These are phyloP conservation scores for Heliconius hermathena DNA, from an alignment of 1,140 invertebrate species.

Conservation along the genomic window DNA sequence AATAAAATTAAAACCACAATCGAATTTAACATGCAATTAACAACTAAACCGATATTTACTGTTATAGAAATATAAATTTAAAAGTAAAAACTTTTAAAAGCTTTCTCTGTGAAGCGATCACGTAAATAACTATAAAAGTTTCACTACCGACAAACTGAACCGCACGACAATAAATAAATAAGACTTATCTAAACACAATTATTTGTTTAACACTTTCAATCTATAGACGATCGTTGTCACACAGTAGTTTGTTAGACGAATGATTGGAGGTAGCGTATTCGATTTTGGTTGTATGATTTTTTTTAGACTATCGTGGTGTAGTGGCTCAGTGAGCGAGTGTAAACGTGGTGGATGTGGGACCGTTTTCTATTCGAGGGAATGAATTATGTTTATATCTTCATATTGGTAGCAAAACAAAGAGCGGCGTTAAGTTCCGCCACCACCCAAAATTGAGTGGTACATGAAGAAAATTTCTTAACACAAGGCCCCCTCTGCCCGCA, in stretches of 20 bases:
- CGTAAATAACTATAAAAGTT: conserved; percentile 9
- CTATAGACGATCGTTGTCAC: neutral
- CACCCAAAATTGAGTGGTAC: too few relatives aligned
- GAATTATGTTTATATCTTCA: too few relatives aligned
- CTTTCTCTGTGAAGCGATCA: neutral
- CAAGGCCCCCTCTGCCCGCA: too few relatives aligned
- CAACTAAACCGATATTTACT: neutral
- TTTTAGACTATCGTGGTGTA: too few relatives aligned
- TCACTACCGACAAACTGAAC: conserved; percentile 2
- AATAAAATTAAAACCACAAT: neutral
- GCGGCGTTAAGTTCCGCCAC: too few relatives aligned
- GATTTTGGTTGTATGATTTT: neutral
- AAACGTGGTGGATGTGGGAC: too few relatives aligned
- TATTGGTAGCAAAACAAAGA: too few relatives aligned
- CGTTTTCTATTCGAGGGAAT: too few relatives aligned
- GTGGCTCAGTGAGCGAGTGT: too few relatives aligned
- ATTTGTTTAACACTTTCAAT: conserved; percentile 25
- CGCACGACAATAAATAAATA: conserved; percentile 22
- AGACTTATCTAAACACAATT: conserved; percentile 19
- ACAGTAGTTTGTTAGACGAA: neutral
- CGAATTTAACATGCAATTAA: neutral
- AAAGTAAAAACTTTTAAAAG: neutral
- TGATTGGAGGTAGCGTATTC: neutral
- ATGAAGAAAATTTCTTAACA: too few relatives aligned
- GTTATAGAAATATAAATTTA: neutral